phyloP scores from a whole-genome alignment of 1,140 invertebrate species.

The Drosophila tsacasi region DNA sequence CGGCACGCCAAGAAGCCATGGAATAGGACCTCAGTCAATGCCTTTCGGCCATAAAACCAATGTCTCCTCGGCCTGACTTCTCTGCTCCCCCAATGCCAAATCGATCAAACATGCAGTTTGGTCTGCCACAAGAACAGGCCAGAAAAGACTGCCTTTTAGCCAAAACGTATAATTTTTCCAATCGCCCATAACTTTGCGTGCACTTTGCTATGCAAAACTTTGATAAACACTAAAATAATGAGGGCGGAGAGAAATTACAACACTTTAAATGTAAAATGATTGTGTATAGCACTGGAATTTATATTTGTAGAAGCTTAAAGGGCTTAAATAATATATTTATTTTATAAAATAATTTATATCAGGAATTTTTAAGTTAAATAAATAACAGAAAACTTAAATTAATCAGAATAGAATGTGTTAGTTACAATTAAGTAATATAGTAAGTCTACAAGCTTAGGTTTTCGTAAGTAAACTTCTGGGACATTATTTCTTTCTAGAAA shows the following conservation, averaged over 20 bases:
- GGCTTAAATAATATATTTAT: no score
- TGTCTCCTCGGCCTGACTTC: neutral
- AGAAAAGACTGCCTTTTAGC: slow-evolving; percentile 32
- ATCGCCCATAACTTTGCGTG: slow-evolving; percentile 34
- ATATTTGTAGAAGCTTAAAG: neutral
- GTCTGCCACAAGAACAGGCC: slow-evolving; percentile 29
- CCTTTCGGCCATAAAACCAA: slow-evolving; percentile 30
- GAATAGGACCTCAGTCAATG: slow-evolving; percentile 35
- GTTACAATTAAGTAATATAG: neutral
- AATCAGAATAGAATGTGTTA: neutral
- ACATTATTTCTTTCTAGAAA: rapidly evolving
- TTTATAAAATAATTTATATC: no score
- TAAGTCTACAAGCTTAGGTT: neutral
- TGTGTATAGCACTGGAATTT: no score
- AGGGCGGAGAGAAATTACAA: neutral
- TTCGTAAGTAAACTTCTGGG: neutral
- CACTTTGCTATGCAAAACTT: slow-evolving; percentile 28
- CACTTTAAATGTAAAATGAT: neutral
- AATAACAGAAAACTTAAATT: no score
- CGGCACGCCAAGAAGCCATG: slow-evolving; percentile 44
- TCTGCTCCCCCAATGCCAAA: slow-evolving; percentile 52
- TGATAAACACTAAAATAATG: slow-evolving; percentile 9
- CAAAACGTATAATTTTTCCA: slow-evolving; percentile 44
- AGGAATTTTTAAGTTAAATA: no score
- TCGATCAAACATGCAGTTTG: slow-evolving; percentile 74